Percentiles rank a stretch among this genome's conserved stretches.
phyloP scores from a whole-genome alignment of 2,113 vertebrate species.

The Trichechus manatus region DNA sequence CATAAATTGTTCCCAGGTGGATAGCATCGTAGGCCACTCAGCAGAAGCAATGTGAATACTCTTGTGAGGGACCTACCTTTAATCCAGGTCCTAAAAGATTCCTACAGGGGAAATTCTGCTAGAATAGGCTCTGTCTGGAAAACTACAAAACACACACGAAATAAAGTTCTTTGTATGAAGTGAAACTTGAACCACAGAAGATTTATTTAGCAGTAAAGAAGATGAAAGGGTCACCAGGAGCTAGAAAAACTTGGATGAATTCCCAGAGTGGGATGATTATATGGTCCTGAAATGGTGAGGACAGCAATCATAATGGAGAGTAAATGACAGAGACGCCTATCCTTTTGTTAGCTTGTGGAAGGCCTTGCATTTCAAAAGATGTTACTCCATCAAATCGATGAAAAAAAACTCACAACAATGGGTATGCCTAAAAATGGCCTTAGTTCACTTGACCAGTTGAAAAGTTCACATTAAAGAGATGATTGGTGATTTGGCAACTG shows the following conservation, averaged over 20 bases:
- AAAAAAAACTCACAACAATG: not conserved
- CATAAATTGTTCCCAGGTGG: not conserved
- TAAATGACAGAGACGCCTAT: not conserved
- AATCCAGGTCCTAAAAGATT: not conserved
- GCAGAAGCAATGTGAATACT: not conserved
- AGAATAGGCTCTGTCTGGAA: not conserved
- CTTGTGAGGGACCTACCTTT: not conserved
- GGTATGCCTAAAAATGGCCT: not conserved
- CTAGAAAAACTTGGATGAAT: not conserved
- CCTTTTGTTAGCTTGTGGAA: not conserved
- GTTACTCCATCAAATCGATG: not conserved
- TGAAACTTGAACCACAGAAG: not conserved
- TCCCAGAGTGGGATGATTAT: not conserved
- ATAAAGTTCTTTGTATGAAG: not conserved
- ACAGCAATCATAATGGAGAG: not conserved
- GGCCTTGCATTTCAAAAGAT: not conserved
- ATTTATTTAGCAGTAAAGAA: not conserved
- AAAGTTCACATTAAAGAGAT: slow-evolving; percentile 43
- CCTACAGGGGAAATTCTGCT: not conserved
- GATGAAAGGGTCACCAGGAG: not conserved
- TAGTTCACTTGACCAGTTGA: not conserved
- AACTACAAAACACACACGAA: not conserved
- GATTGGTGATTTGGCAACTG: not conserved
- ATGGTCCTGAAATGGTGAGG: not conserved
- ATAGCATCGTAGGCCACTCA: not conserved